phyloP scores from a whole-genome alignment of 1,140 invertebrate genomes.

The Dendroctonus valens region DNA sequence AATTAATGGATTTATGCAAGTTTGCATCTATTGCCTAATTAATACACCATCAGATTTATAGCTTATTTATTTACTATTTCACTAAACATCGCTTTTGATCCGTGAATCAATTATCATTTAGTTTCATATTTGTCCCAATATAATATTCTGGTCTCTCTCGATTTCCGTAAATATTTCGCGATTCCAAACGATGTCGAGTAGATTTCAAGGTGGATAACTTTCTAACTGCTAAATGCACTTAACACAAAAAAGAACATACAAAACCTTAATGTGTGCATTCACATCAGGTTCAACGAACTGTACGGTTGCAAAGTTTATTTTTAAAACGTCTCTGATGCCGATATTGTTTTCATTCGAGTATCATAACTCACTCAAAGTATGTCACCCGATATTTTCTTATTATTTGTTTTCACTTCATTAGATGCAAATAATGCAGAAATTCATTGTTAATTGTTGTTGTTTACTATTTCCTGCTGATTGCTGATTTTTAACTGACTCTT shows the following conservation, averaged over 20 bases:
- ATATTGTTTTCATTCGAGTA: conserved; percentile 24
- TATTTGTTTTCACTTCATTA: conserved; percentile 14
- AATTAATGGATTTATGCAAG: too few species aligned
- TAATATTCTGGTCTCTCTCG: too few species aligned
- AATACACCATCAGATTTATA: too few species aligned
- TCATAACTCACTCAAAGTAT: conserved; percentile 20
- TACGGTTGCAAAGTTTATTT: conserved; percentile 28
- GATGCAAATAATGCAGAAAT: neutral
- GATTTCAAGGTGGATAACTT: conserved; percentile 20
- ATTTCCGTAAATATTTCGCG: neutral
- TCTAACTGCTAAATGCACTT: conserved; percentile 15
- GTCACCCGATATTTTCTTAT: conserved; percentile 23
- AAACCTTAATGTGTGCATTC: conserved; percentile 30
- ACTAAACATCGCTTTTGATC: too few species aligned
- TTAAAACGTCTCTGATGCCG: conserved; percentile 14
- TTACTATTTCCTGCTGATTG: too few species aligned
- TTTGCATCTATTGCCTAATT: too few species aligned
- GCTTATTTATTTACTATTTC: too few species aligned
- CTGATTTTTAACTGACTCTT: too few species aligned
- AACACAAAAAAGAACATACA: conserved; percentile 7
- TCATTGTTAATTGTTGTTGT: too few species aligned
- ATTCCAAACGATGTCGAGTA: conserved; percentile 9
- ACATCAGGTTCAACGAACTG: conserved; percentile 17
- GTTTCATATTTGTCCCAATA: too few species aligned
- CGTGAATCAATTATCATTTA: too few species aligned